Percentiles rank a stretch among this genome's conserved stretches.
Evolutionary conservation across 2,888 invertebrate genomes (phyloP).

Genomic region (Hirtodrosophila duncani): DNA sequence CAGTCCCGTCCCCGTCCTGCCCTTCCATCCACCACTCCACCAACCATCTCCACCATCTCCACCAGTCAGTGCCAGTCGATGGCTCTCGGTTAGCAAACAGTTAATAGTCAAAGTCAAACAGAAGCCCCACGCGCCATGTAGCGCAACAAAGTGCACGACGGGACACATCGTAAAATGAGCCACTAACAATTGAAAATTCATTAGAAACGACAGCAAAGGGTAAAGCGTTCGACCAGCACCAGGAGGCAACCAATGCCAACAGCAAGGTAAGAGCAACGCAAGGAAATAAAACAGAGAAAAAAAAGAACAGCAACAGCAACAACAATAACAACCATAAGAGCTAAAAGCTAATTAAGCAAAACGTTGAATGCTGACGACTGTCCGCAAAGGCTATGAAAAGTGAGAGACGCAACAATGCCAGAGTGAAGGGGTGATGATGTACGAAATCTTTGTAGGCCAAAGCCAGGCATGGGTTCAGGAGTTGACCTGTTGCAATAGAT

Average conservation of each 20-base stretch:
- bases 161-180: conserved; percentile 62
- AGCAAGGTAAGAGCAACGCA: conserved; percentile 11
- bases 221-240: conserved; percentile 17
- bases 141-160: conserved; percentile 66
- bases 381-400: conserved; percentile 53
- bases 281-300: conserved; percentile 17
- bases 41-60: not conserved
- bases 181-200: conserved; percentile 69
- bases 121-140: conserved; percentile 22
- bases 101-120: not conserved
- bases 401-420: conserved; percentile 14
- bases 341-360: conserved; percentile 65
- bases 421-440: conserved; percentile 20
- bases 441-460: too few species aligned
- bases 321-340: conserved; percentile 1
- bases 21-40: too few species aligned
- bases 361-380: conserved; percentile 51
- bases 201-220: conserved; percentile 35
- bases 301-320: conserved; percentile 7
- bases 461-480: too few species aligned
- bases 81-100: conserved; percentile 2
- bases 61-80: conserved; percentile 18
- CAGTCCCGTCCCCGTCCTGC: too few species aligned
- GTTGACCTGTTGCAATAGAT: too few species aligned
- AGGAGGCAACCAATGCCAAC: conserved; percentile 5